A percentile compares a stretch with the other conserved stretches of the same genome.
phyloP scores from a whole-genome alignment of 1,140 invertebrate species.

The Ceratitis capitata region DNA sequence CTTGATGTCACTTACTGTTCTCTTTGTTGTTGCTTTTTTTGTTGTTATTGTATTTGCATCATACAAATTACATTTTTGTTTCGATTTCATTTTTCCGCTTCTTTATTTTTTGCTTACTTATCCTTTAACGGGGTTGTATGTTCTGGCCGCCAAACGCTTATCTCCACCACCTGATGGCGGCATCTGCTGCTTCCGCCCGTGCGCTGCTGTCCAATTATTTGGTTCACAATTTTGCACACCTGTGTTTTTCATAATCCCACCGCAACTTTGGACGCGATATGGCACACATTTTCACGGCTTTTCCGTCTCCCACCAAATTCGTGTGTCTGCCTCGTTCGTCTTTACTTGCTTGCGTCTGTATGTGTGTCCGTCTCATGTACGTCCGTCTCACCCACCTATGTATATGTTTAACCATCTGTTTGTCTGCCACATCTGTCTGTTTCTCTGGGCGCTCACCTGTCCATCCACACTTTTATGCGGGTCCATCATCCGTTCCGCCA shows the following conservation, averaged over 20 bases:
- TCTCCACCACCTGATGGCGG: neutral
- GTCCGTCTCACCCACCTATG: too few relatives aligned
- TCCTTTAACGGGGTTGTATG: neutral
- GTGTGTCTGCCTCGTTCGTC: too few relatives aligned
- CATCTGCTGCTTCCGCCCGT: neutral
- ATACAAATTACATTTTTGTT: too few relatives aligned
- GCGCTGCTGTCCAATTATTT: neutral
- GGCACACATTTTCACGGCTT: neutral
- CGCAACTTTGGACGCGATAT: neutral
- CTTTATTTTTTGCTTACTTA: neutral
- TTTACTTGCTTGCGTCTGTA: too few relatives aligned
- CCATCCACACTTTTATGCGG: neutral
- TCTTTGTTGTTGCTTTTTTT: neutral
- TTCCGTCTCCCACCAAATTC: too few relatives aligned
- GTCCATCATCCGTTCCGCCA: neutral
- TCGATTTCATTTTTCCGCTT: neutral
- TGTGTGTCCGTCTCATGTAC: neutral
- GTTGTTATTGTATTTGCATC: neutral
- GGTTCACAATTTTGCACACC: neutral
- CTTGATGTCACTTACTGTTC: neutral
- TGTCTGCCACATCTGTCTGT: neutral
- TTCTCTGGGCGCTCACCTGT: neutral
- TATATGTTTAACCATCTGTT: too few relatives aligned
- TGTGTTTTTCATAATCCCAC: slow-evolving; percentile 13
- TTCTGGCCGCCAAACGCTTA: neutral